Evolutionary conservation across 2,888 invertebrate species (phyloP).

Genomic region (Celastrina argiolus): DNA sequence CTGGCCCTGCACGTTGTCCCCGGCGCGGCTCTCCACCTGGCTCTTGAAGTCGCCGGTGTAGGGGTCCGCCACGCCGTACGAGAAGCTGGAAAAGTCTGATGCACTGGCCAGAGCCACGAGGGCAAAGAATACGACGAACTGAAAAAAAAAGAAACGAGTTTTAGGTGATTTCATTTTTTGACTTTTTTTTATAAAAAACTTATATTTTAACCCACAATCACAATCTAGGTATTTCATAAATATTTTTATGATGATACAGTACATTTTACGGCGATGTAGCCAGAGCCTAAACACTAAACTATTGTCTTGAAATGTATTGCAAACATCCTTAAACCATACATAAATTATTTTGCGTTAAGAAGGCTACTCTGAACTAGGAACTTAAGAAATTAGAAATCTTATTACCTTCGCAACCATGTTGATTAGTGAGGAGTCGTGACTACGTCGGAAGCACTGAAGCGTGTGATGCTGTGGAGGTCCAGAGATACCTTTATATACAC

Average conservation of each 20-base stretch:
- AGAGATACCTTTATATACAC: conserved; percentile 14
- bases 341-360: too few species aligned
- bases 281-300: too few species aligned
- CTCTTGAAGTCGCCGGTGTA: conserved; percentile 72
- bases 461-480: conserved; percentile 43
- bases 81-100: conserved; percentile 57
- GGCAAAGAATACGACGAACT: conserved; percentile 64
- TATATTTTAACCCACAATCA: too few species aligned
- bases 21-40: conserved; percentile 81
- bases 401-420: conserved; percentile 67
- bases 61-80: conserved; percentile 70
- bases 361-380: too few species aligned
- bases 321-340: too few species aligned
- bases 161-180: too few species aligned
- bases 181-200: too few species aligned
- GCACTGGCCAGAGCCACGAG: conserved; percentile 52
- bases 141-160: conserved; percentile 45
- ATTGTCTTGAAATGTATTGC: too few species aligned
- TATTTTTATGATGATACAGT: too few species aligned
- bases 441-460: conserved; percentile 46
- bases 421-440: conserved; percentile 44
- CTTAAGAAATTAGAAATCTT: neutral
- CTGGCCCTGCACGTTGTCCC: conserved; percentile 79
- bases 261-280: too few species aligned
- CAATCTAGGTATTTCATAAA: too few species aligned